These are phyloP conservation scores for Drosophila niveifrons DNA, from an alignment of 2,888 invertebrate species.

Conservation along the genomic window DNA sequence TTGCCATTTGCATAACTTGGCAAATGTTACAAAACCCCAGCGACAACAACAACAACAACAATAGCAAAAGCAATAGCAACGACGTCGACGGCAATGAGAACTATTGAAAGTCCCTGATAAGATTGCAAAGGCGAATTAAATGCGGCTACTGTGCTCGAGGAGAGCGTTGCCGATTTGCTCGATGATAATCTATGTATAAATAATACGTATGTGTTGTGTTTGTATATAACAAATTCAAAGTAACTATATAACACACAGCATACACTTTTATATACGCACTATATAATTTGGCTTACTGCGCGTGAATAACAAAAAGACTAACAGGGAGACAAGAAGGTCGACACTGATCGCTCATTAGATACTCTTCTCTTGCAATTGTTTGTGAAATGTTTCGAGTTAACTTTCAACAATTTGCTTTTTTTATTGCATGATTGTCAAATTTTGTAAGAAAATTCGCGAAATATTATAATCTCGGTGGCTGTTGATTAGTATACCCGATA, in stretches of 20 bases:
- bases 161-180: conserved; percentile 24
- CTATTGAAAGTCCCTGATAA: conserved; percentile 41
- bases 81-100: conserved; percentile 12
- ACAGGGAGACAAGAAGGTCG: not conserved
- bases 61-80: not conserved
- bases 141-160: conserved; percentile 28
- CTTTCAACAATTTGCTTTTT: not conserved
- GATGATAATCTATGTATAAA: conserved; percentile 40
- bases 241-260: conserved; percentile 18
- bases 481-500: not conserved
- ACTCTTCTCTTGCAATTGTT: not conserved
- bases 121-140: conserved; percentile 37
- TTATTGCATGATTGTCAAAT: not conserved
- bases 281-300: conserved; percentile 16
- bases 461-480: not conserved
- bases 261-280: conserved; percentile 9
- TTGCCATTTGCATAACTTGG: conserved; percentile 35
- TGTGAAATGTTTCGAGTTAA: not conserved
- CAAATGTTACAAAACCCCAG: conserved; percentile 30
- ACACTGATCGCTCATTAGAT: not conserved
- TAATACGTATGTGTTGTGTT: not conserved
- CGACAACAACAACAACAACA: conserved; percentile 7
- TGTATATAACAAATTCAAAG: conserved; percentile 11
- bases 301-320: conserved; percentile 3
- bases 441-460: not conserved